phyloP scores from a whole-genome alignment of 2,888 invertebrate species.

The Pyrochroa serraticornis region DNA sequence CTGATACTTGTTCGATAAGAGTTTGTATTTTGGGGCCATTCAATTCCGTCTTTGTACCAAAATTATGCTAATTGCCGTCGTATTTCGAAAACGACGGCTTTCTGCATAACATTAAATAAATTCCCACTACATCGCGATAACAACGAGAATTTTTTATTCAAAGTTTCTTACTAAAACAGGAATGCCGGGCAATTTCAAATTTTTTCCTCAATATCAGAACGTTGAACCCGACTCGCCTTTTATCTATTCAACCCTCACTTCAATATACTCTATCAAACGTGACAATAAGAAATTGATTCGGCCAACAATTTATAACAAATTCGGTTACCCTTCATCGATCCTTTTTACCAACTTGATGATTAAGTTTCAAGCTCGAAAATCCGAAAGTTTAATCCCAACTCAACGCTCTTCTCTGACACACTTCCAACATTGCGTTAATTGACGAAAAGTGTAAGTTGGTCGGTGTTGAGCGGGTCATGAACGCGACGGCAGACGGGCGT shows the following conservation, averaged over 20 bases:
- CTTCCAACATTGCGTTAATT: conserved; percentile 41
- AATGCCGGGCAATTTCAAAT: not conserved
- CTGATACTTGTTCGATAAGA: conserved; percentile 1
- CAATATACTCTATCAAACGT: not conserved
- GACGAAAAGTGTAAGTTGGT: conserved; percentile 46
- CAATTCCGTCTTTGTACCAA: not conserved
- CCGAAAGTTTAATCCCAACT: too few species aligned
- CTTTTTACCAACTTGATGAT: too few species aligned
- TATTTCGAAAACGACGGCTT: not conserved
- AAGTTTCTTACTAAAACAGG: not conserved
- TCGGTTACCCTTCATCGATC: not conserved
- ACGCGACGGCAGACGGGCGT: conserved; percentile 32
- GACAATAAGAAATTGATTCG: not conserved
- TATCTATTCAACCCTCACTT: not conserved
- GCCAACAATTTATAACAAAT: not conserved
- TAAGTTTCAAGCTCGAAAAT: too few species aligned
- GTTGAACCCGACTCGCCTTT: not conserved
- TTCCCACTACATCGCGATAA: not conserved
- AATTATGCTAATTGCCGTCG: not conserved
- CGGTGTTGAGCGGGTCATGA: conserved; percentile 50
- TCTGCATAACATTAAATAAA: not conserved
- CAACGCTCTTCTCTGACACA: conserved; percentile 30
- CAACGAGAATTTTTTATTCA: not conserved
- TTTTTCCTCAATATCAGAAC: not conserved
- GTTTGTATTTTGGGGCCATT: not conserved